Evolutionary conservation across 2,797 vertebrate genomes (phyloP).

Genomic region (Microctenopoma steveboyesi): DNA sequence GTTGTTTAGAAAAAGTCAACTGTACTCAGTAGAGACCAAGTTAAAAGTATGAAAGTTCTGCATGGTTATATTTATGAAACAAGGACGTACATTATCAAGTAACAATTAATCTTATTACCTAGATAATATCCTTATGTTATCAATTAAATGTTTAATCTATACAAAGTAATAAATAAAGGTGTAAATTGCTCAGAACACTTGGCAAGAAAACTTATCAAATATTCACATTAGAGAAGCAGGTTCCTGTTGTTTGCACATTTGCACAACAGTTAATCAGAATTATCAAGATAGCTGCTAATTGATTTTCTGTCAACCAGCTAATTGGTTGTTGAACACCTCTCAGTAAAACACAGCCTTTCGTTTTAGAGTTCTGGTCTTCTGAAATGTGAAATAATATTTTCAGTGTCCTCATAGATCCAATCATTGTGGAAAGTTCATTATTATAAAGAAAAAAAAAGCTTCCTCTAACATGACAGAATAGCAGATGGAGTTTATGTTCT

Average conservation of each 20-base stretch:
- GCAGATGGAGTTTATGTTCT: conserved; percentile 80
- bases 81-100: not conserved
- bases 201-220: not conserved
- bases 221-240: not conserved
- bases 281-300: not conserved
- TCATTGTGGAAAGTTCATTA: conserved; percentile 5
- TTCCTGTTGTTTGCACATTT: not conserved
- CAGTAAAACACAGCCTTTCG: not conserved
- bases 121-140: not conserved
- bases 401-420: conserved; percentile 1
- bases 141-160: not conserved
- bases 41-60: not conserved
- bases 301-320: not conserved
- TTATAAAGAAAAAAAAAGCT: conserved; percentile 13
- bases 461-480: conserved; percentile 60
- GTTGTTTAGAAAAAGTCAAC: conserved; percentile 8
- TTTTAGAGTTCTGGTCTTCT: not conserved
- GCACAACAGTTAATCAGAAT: not conserved
- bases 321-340: no score
- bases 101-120: not conserved
- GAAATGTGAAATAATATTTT: not conserved
- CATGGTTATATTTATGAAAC: not conserved
- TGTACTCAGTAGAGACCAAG: not conserved
- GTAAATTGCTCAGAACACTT: no score
- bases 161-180: not conserved